Conservation (phyloP, 2,888 invertebrate species). For the Stratiomys singularior region DNA sequence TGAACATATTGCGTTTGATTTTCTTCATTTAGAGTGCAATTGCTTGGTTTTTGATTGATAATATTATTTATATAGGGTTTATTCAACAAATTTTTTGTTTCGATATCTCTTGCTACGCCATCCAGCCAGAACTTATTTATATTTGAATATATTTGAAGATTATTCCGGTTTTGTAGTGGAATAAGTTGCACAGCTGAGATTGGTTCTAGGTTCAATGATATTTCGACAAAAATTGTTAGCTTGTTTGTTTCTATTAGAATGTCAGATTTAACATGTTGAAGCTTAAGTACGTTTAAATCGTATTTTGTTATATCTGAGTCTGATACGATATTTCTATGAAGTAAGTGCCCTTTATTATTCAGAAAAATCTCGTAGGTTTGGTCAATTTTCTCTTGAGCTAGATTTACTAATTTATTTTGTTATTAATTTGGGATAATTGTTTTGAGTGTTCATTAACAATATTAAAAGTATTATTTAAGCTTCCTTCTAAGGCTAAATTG, state of each 20-base stretch:
- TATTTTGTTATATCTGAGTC: background rate
- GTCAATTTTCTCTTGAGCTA: too few species aligned
- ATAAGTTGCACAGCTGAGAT: background rate
- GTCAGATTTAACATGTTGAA: too few species aligned
- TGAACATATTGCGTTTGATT: background rate
- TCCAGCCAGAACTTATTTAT: background rate
- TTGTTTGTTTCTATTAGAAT: too few species aligned
- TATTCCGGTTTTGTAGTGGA: background rate
- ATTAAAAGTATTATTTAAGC: background rate
- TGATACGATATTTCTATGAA: conserved; percentile 15
- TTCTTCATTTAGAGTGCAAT: background rate
- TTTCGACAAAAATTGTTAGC: too few species aligned
- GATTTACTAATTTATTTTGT: background rate
- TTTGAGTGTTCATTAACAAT: background rate
- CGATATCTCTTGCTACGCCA: background rate
- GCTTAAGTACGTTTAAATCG: background rate
- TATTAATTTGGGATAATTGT: background rate
- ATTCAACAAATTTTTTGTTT: background rate
- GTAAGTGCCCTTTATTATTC: background rate
- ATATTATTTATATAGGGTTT: background rate
- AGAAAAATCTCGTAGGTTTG: conserved; percentile 1
- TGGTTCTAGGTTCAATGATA: conserved; percentile 2
- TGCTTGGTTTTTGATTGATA: too few species aligned
- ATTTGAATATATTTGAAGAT: conserved; percentile 6
- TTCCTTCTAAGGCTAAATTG: conserved; percentile 11